These are phyloP conservation scores for Drosophila ficusphila DNA, from an alignment of 1,140 invertebrate genomes.

Conservation along the genomic window DNA sequence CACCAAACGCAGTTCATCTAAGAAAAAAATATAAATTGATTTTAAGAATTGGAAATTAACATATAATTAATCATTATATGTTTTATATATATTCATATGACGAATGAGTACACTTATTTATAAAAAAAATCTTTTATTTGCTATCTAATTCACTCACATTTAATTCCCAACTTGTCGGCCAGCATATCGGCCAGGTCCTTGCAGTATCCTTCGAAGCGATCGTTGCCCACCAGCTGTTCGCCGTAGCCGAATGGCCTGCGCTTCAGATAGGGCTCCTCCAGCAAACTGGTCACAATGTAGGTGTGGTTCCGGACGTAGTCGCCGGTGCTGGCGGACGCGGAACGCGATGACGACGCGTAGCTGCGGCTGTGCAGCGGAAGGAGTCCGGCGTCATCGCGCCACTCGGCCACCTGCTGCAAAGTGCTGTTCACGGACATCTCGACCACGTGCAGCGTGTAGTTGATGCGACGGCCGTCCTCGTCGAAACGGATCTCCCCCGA, in stretches of 20 bases:
- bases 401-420: conserved; percentile 94
- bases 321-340: conserved; percentile 86
- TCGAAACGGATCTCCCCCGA: conserved; percentile 95
- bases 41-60: no score
- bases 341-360: conserved; percentile 86
- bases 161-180: conserved; percentile 92
- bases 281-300: conserved; percentile 94
- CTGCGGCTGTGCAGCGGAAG: conserved; percentile 89
- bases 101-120: no score
- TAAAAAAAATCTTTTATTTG: neutral
- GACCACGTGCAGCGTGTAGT: conserved; percentile 96
- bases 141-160: conserved; percentile 89
- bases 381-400: conserved; percentile 93
- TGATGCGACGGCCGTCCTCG: conserved; percentile 92
- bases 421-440: conserved; percentile 96
- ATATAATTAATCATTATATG: no score
- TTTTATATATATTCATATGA: no score
- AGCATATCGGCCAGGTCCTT: conserved; percentile 95
- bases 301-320: conserved; percentile 93
- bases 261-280: conserved; percentile 95
- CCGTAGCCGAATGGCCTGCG: conserved; percentile 86
- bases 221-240: conserved; percentile 90
- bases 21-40: no score
- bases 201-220: conserved; percentile 96
- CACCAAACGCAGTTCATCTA: conserved; percentile 93